Conservation (phyloP, 2,888 invertebrate species). For the Parasteatoda lunata region DNA sequence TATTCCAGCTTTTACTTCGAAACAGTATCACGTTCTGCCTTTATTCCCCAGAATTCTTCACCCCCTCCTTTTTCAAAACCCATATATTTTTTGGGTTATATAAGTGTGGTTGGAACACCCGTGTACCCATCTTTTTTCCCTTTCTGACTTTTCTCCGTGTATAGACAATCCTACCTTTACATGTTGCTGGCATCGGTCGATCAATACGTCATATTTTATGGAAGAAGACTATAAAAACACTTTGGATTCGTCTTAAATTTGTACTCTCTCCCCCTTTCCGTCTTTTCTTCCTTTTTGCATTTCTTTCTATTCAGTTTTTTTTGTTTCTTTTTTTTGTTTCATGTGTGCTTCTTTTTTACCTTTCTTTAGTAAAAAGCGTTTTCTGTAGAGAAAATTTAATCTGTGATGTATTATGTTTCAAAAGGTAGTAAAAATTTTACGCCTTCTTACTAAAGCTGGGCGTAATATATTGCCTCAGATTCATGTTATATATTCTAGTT, state of each 20-base stretch:
- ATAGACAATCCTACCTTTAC: conserved; percentile 53
- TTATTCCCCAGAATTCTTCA: conserved; percentile 26
- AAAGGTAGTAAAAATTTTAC: not conserved
- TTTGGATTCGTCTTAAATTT: conserved; percentile 58
- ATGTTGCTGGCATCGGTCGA: conserved; percentile 43
- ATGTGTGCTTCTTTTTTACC: conserved; percentile 16
- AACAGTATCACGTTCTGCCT: conserved; percentile 49
- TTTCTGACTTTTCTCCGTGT: conserved; percentile 19
- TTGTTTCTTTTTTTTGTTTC: conserved; percentile 30
- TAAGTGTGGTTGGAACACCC: conserved; percentile 40
- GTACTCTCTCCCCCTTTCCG: conserved; percentile 1
- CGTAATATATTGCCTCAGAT: too few species aligned
- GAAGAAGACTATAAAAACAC: conserved; percentile 50
- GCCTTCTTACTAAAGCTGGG: too few species aligned
- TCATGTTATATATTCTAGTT: too few species aligned
- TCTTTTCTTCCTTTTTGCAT: conserved; percentile 7
- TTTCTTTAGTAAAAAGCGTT: conserved; percentile 13
- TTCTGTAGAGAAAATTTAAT: conserved; percentile 25
- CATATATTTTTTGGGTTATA: conserved; percentile 55
- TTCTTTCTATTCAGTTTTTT: conserved; percentile 7
- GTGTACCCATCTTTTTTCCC: conserved; percentile 14
- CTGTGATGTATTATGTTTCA: conserved; percentile 26
- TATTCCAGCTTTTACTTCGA: conserved; percentile 23
- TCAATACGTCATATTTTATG: conserved; percentile 59
- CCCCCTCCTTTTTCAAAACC: conserved; percentile 13